A percentile compares a stretch with the other conserved stretches of the same genome.
These are phyloP conservation scores for Trachythela sp. DNA, from an alignment of 64 coral and sea anemone species.

Conservation along the genomic window DNA sequence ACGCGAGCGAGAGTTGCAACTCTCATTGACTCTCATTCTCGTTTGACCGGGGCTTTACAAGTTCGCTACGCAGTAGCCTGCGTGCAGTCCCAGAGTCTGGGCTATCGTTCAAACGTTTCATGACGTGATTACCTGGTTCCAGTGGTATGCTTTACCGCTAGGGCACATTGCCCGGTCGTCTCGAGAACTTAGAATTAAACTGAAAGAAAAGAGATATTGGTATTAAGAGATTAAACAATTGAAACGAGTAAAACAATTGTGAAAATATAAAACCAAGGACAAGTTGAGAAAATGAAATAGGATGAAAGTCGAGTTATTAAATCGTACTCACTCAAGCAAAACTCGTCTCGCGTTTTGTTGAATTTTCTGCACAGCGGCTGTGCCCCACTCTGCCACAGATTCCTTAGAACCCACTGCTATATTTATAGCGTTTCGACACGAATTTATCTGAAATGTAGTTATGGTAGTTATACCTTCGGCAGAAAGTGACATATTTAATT, in stretches of 20 bases:
- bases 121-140: not conserved
- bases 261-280: too few species aligned
- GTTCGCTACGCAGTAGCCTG: too few species aligned
- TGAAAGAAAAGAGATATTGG: not conserved
- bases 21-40: too few species aligned
- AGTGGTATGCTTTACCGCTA: not conserved
- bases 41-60: too few species aligned
- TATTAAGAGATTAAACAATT: not conserved
- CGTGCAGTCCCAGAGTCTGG: too few species aligned
- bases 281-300: not conserved
- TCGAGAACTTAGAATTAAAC: constrained; percentile 1
- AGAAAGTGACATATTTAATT: too few species aligned
- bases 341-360: constrained; percentile 37
- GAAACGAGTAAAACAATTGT: too few species aligned
- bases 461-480: too few species aligned
- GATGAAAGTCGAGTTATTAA: not conserved
- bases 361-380: constrained; percentile 45
- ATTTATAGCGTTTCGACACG: constrained; percentile 51
- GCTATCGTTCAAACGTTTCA: not conserved
- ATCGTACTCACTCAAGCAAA: constrained; percentile 35
- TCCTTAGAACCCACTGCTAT: constrained; percentile 40
- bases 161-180: not conserved
- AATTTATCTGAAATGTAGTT: constrained; percentile 49
- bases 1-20: too few species aligned
- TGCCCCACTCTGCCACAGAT: constrained; percentile 51